phyloP scores from a whole-genome alignment of 92 coral and sea anemone genomes.

The Muricea muricata region DNA sequence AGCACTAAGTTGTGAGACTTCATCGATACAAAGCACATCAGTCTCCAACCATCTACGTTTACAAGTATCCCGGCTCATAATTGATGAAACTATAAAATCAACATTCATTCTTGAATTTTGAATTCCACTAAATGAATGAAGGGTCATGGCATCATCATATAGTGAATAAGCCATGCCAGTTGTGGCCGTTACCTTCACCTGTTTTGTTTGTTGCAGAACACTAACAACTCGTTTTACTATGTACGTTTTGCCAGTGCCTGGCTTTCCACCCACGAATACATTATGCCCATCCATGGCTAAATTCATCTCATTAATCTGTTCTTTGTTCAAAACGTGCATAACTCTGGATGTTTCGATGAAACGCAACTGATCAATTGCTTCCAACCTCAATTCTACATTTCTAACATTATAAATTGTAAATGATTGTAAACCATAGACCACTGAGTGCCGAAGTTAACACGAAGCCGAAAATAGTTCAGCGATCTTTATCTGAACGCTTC shows the following conservation, averaged over 20 bases:
- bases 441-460: no score
- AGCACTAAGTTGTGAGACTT: slow-evolving; percentile 62
- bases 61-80: background rate
- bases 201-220: background rate
- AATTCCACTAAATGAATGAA: slow-evolving; percentile 67
- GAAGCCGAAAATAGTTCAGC: no score
- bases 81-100: background rate
- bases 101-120: slow-evolving; percentile 39
- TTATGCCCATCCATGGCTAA: background rate
- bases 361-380: background rate
- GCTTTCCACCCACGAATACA: background rate
- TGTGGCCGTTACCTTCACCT: slow-evolving; percentile 33
- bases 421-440: no score
- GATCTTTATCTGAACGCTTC: no score
- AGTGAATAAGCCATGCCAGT: slow-evolving; percentile 60
- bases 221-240: background rate
- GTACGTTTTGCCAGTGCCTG: background rate
- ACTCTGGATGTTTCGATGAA: background rate
- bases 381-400: background rate
- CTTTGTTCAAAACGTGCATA: background rate
- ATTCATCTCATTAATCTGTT: background rate
- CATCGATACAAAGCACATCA: slow-evolving; percentile 64
- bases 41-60: slow-evolving; percentile 58
- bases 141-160: slow-evolving; percentile 37
- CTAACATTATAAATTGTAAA: background rate